Conservation (phyloP, 2,113 vertebrate genomes). For the Chionomys nivalis region DNA sequence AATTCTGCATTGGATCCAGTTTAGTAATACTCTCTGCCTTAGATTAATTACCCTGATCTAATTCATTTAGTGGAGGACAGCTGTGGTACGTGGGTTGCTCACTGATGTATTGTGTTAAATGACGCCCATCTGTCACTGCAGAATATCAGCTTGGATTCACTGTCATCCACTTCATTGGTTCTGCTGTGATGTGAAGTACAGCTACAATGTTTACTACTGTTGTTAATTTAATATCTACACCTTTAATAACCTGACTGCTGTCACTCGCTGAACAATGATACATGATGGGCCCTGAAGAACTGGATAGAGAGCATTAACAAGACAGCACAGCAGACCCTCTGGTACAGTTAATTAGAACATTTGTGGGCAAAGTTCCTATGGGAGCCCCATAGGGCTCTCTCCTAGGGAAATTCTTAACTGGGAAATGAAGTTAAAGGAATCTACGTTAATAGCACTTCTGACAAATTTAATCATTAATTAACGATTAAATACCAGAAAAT, state of each 20-base stretch:
- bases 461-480: conserved; percentile 74
- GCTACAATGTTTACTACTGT: conserved; percentile 91
- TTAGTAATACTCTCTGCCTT: conserved; percentile 87
- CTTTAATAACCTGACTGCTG: conserved; percentile 92
- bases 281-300: conserved; percentile 86
- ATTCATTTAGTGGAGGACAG: conserved; percentile 95
- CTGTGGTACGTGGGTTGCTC: conserved; percentile 91
- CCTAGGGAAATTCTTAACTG: conserved; percentile 74
- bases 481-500: conserved; percentile 64
- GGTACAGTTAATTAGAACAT: conserved; percentile 85
- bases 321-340: conserved; percentile 80
- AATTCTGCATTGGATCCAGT: conserved; percentile 84
- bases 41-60: conserved; percentile 96
- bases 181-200: conserved; percentile 89
- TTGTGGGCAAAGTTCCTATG: conserved; percentile 77
- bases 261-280: conserved; percentile 89
- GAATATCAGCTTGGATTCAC: conserved; percentile 90
- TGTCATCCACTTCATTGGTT: conserved; percentile 92
- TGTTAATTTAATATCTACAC: conserved; percentile 94
- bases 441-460: conserved; percentile 65
- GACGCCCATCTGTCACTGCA: conserved; percentile 93
- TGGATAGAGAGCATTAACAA: conserved; percentile 85
- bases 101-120: conserved; percentile 93
- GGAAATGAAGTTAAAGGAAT: conserved; percentile 74
- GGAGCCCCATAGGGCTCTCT: conserved; percentile 75